Percentiles rank a stretch among this genome's conserved stretches.
phyloP scores from a whole-genome alignment of 2,888 invertebrate genomes.

The Heliconius charithonia region DNA sequence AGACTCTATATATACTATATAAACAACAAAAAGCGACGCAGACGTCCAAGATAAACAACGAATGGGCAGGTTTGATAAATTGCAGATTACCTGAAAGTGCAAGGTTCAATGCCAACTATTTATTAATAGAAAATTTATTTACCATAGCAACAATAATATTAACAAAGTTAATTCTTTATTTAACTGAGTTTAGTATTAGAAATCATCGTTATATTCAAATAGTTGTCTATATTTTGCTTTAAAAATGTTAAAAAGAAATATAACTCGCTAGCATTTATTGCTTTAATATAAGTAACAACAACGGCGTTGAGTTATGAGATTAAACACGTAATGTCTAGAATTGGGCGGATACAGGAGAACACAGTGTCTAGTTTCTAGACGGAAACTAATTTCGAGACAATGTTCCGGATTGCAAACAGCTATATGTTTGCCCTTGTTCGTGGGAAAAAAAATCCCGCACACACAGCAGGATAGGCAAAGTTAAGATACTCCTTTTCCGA shows the following conservation, averaged over 20 bases:
- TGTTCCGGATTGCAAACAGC: too few relatives aligned
- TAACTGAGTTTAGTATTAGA: neutral
- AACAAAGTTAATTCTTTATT: neutral
- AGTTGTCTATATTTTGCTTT: neutral
- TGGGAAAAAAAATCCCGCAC: too few relatives aligned
- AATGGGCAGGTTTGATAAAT: conserved; percentile 26
- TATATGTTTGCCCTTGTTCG: too few relatives aligned
- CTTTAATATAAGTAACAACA: neutral
- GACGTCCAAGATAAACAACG: conserved; percentile 27
- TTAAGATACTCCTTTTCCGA: too few relatives aligned
- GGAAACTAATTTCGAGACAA: neutral
- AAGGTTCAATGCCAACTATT: conserved; percentile 31
- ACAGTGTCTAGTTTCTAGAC: too few relatives aligned
- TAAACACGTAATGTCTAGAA: neutral
- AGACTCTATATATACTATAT: conserved; percentile 14
- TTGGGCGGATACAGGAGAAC: neutral
- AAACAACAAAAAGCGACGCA: conserved; percentile 11
- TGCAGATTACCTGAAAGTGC: conserved; percentile 27
- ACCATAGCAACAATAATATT: neutral
- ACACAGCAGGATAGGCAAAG: too few relatives aligned
- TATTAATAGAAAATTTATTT: neutral
- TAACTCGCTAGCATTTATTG: too few relatives aligned
- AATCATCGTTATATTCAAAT: neutral
- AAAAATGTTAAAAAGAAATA: neutral
- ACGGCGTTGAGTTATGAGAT: neutral